Percentiles rank a stretch among this genome's conserved stretches.
Conservation (phyloP, 2,797 vertebrate genomes). For the Huso huso region DNA sequence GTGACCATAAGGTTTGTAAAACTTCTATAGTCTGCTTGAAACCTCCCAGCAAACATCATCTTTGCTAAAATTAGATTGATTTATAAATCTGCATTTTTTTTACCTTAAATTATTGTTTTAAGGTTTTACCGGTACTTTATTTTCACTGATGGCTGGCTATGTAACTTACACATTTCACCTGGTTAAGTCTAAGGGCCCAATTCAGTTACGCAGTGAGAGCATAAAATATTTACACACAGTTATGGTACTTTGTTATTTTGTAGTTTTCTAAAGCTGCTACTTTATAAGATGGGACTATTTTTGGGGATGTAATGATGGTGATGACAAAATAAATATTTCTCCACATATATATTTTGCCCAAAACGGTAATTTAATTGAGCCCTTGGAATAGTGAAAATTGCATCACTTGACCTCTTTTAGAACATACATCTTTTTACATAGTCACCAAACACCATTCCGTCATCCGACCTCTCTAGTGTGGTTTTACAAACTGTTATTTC, state of each 20-base stretch:
- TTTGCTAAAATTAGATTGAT: not conserved
- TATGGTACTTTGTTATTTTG: too few species aligned
- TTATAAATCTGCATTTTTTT: not conserved
- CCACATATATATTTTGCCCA: too few species aligned
- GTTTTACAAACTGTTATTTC: conserved; percentile 21
- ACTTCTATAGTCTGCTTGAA: conserved; percentile 5
- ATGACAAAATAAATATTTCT: too few species aligned
- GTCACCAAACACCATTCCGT: conserved; percentile 5
- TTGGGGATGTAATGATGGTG: too few species aligned
- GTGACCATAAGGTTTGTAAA: conserved; percentile 9
- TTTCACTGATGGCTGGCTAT: not conserved
- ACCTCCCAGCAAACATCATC: conserved; percentile 11
- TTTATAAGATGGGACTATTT: too few species aligned
- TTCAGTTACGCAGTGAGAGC: not conserved
- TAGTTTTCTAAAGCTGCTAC: too few species aligned
- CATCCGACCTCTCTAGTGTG: not conserved
- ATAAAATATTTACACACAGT: too few species aligned
- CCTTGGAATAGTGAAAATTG: conserved; percentile 32
- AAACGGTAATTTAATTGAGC: not conserved
- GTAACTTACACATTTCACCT: not conserved
- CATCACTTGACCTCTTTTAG: conserved; percentile 28
- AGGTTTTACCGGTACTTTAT: not conserved
- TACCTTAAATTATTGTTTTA: not conserved
- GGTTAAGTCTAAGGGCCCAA: not conserved
- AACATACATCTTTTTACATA: conserved; percentile 24